Evolutionary conservation across 2,113 vertebrate species (phyloP), one percentile per base, ranked within the genome.

Genomic region (Pelecanoides urinatrix): DNA sequence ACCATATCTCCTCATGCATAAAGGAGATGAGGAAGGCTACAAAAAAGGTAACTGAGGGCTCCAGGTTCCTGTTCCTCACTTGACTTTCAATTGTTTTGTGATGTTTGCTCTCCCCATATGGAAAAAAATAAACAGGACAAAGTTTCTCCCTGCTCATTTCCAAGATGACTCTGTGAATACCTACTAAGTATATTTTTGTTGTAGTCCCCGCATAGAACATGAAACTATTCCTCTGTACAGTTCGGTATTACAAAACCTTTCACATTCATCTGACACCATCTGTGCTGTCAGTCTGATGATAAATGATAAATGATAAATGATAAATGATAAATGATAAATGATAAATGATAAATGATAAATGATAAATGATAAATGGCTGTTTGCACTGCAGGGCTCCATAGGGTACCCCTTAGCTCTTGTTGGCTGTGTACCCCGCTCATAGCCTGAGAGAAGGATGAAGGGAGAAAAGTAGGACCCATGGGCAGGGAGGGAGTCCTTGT

Each of bases 1-100:
- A 34, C 96, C 97, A 1, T 98, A 98, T 38, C 98, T 98, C 27
- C 95, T 98, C 86, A 95, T 99, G 44, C 98, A 98, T 29, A 98
- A 97, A 90, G 98, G 92, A 82, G 98, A 99, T 56, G 93, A 62
- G 44, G 98, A 98, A 71, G 97, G 97, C 56, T 96, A 97, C 86
- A 93, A 58, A 93, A 98, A 97, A 97, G 98, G 98, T 99, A 97
- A 97, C 5, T 10, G 16, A 83, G 38, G 25, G 25, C 65, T 84
- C 52, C 45, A 29, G 50, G 22, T 32, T 91, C 45, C 56, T 81
- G 17, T 36, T 90, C 23, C 40, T 70, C 63, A 42, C 21, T 72
- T 87, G 40, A 30, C 10, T 71, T 86, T 50, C 38, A 50, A 10
- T 52, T 13, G 16, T 8, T 86, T 52, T 78, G 30, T 71, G 61